phyloP scores from a whole-genome alignment of 2,113 vertebrate genomes.

The Cheilinus undulatus region DNA sequence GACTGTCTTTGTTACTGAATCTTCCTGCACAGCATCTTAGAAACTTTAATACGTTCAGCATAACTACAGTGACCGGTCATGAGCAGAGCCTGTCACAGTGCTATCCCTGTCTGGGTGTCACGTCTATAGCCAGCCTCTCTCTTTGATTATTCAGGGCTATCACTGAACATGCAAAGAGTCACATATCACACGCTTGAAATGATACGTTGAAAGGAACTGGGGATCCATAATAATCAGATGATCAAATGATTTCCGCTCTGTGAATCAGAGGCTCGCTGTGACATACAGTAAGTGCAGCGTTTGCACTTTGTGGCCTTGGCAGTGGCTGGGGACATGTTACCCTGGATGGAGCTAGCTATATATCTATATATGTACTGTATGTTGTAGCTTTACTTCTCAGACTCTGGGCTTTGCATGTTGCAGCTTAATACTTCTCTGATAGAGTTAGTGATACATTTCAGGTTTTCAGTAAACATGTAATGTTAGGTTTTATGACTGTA shows the following conservation, averaged over 20 bases:
- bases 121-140: background rate
- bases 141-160: conserved; percentile 36
- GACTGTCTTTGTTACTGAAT: background rate
- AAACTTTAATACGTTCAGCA: background rate
- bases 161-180: conserved; percentile 35
- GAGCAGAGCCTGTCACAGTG: background rate
- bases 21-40: background rate
- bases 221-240: conserved; percentile 58
- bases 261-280: conserved; percentile 25
- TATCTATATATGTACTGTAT: background rate
- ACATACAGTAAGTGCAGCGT: conserved; percentile 43
- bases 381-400: background rate
- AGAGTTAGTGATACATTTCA: background rate
- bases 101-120: background rate
- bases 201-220: conserved; percentile 52
- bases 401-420: background rate
- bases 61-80: background rate
- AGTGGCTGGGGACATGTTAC: background rate
- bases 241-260: conserved; percentile 57
- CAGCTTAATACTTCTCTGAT: background rate
- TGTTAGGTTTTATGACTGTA: background rate
- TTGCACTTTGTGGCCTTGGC: conserved; percentile 30
- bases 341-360: background rate
- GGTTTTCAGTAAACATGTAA: background rate
- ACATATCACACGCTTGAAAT: conserved; percentile 53